phyloP scores from a whole-genome alignment of 2,113 vertebrate species.

The Heterochromis multidens region DNA sequence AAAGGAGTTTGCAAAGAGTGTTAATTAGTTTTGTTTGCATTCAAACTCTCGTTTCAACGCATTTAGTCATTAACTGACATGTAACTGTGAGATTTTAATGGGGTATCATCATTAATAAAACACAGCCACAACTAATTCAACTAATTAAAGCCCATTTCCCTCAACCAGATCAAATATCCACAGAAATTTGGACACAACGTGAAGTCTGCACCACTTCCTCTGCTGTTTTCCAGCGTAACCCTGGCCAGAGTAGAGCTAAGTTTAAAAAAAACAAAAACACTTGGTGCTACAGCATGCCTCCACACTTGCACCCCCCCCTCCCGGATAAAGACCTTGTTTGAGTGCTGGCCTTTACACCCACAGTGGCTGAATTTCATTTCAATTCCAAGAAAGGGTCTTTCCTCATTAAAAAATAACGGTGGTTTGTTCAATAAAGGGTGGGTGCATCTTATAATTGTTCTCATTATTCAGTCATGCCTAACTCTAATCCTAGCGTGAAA shows the following conservation, averaged over 20 bases:
- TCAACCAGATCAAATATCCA: not conserved
- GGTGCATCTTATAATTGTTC: not conserved
- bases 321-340: constrained; percentile 28
- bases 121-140: not conserved
- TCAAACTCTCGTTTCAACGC: not conserved
- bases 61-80: not conserved
- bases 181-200: not conserved
- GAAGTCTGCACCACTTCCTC: not conserved
- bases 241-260: not conserved
- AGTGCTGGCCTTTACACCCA: not conserved
- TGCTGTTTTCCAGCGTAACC: not conserved
- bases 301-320: not conserved
- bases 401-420: not conserved
- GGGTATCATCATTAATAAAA: not conserved
- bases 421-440: not conserved
- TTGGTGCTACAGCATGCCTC: not conserved
- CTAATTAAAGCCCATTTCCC: not conserved
- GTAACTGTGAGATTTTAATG: not conserved
- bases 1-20: not conserved
- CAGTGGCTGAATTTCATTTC: not conserved
- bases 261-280: not conserved
- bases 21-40: not conserved
- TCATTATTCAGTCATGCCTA: not conserved
- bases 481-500: not conserved
- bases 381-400: constrained; percentile 17